Evolutionary conservation across 2,888 invertebrate genomes (phyloP).

Genomic region (Lasiommata megera): DNA sequence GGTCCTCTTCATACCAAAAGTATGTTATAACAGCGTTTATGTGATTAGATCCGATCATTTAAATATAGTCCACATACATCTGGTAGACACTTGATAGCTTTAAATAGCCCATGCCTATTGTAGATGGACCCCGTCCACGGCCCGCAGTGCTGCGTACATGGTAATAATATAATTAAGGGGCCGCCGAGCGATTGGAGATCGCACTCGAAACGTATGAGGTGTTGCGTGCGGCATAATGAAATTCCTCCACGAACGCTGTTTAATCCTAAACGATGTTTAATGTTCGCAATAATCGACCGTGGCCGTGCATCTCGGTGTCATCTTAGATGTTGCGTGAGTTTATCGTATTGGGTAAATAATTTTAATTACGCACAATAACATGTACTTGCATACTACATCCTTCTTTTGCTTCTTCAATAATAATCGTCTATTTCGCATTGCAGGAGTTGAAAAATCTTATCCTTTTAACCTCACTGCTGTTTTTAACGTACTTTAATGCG

Average conservation of each 20-base stretch:
- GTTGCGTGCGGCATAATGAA: slow-evolving; percentile 48
- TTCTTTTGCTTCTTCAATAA: not conserved
- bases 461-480: too few species aligned
- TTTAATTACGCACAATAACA: not conserved
- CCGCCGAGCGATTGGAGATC: slow-evolving; percentile 53
- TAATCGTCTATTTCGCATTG: too few species aligned
- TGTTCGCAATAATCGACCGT: slow-evolving; percentile 17
- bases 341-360: slow-evolving; percentile 1
- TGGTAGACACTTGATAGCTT: not conserved
- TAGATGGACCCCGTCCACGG: slow-evolving; percentile 33
- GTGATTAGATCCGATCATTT: too few species aligned
- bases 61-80: not conserved
- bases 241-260: slow-evolving; percentile 41
- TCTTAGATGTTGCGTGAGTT: slow-evolving; percentile 7
- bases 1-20: too few species aligned
- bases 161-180: slow-evolving; percentile 64
- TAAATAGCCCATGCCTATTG: slow-evolving; percentile 46
- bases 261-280: slow-evolving; percentile 22
- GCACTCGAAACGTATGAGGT: slow-evolving; percentile 45
- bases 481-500: too few species aligned
- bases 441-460: too few species aligned
- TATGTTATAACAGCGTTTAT: too few species aligned
- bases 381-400: not conserved
- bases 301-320: slow-evolving; percentile 7
- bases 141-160: slow-evolving; percentile 41